These are phyloP conservation scores for Lepilemur septentrionalis DNA, from an alignment of 2,797 vertebrate species.

Conservation along the genomic window DNA sequence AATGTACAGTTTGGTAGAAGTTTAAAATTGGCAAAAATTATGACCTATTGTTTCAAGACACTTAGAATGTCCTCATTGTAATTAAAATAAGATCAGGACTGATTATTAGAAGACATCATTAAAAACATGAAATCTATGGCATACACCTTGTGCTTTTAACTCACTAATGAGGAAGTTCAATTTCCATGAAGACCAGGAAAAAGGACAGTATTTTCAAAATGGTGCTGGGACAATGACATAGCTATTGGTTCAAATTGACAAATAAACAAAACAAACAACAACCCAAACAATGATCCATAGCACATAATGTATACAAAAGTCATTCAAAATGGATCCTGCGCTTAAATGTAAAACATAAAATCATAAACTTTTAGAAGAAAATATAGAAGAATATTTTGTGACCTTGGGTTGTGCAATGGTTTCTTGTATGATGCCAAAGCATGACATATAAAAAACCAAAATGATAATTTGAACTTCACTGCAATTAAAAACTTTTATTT, in stretches of 20 bases:
- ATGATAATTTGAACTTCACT: background rate
- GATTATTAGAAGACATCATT: background rate
- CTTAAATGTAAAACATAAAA: background rate
- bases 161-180: background rate
- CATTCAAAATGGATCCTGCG: background rate
- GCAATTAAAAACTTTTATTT: background rate
- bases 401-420: background rate
- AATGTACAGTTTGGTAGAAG: background rate
- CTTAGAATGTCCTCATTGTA: background rate
- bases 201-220: background rate
- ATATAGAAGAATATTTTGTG: background rate
- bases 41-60: background rate
- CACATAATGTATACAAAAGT: background rate
- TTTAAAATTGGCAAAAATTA: background rate
- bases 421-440: background rate
- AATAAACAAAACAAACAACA: background rate
- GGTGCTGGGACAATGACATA: background rate
- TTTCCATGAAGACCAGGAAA: background rate
- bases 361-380: background rate
- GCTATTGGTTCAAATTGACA: background rate
- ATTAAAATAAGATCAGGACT: slow-evolving; percentile 26
- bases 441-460: background rate
- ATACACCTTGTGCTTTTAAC: background rate
- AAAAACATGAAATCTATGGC: background rate
- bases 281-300: background rate